phyloP scores from a whole-genome alignment of 2,797 vertebrate genomes.

The Megalops cyprinoides region DNA sequence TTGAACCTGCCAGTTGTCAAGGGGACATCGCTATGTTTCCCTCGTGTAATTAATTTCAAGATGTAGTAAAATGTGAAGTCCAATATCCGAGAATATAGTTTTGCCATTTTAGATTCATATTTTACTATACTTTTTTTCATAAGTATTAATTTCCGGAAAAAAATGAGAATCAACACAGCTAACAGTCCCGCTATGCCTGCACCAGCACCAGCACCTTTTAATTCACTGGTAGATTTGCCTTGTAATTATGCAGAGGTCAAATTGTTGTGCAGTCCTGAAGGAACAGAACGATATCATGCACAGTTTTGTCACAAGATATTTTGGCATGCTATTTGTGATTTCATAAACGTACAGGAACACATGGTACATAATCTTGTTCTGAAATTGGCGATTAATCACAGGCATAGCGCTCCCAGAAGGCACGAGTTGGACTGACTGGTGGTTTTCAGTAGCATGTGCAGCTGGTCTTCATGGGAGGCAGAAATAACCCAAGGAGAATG shows the following conservation, averaged over 20 bases:
- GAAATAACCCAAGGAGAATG: neutral
- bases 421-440: neutral
- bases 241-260: neutral
- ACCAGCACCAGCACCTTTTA: neutral
- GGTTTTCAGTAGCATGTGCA: neutral
- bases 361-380: neutral
- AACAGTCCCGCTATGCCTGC: neutral
- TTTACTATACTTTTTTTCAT: neutral
- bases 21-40: neutral
- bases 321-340: neutral
- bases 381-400: neutral
- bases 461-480: neutral
- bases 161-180: slow-evolving; percentile 10
- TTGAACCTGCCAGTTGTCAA: neutral
- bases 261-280: neutral
- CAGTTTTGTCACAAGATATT: neutral
- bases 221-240: neutral
- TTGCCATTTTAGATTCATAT: neutral
- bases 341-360: neutral
- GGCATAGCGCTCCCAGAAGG: neutral
- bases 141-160: neutral
- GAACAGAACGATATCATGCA: neutral
- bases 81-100: neutral
- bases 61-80: neutral
- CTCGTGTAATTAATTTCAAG: neutral